A percentile compares a stretch with the other conserved stretches of the same genome.
phyloP scores from a whole-genome alignment of 2,797 vertebrate genomes.

The Monodelphis domestica region DNA sequence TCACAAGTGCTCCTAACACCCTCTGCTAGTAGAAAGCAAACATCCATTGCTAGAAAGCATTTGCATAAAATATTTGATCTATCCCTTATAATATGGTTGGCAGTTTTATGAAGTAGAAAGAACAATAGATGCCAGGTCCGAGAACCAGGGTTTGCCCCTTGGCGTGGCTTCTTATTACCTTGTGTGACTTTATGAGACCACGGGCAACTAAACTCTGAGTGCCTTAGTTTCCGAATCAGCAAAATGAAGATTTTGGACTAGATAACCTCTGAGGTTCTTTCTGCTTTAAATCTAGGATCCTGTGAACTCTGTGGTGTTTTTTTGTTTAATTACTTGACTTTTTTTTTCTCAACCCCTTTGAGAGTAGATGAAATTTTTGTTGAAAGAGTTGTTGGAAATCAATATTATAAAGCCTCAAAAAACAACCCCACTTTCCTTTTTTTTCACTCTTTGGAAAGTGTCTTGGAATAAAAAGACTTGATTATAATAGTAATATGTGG shows the following conservation, averaged over 20 bases:
- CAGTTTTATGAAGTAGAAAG: background rate
- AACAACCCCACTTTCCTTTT: constrained; percentile 26
- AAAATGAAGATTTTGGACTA: background rate
- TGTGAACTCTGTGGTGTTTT: background rate
- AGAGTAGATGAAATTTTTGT: background rate
- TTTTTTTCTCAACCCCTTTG: background rate
- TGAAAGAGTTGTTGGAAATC: constrained; percentile 56
- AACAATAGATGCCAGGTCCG: background rate
- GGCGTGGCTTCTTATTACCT: background rate
- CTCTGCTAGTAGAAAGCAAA: background rate
- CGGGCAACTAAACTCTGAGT: background rate
- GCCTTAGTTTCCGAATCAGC: background rate
- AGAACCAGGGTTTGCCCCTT: background rate
- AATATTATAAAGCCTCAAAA: constrained; percentile 29
- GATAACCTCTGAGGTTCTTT: background rate
- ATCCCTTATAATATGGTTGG: background rate
- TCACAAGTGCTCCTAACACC: background rate
- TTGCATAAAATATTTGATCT: too few species aligned
- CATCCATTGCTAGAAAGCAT: background rate
- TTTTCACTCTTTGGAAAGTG: constrained; percentile 30
- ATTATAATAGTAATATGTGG: constrained; percentile 68
- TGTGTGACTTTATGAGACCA: background rate
- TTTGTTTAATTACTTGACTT: background rate
- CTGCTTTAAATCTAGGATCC: background rate
- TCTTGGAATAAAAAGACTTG: constrained; percentile 67